Conservation (phyloP, 2,797 vertebrate species). For the Prunella strophiata region DNA sequence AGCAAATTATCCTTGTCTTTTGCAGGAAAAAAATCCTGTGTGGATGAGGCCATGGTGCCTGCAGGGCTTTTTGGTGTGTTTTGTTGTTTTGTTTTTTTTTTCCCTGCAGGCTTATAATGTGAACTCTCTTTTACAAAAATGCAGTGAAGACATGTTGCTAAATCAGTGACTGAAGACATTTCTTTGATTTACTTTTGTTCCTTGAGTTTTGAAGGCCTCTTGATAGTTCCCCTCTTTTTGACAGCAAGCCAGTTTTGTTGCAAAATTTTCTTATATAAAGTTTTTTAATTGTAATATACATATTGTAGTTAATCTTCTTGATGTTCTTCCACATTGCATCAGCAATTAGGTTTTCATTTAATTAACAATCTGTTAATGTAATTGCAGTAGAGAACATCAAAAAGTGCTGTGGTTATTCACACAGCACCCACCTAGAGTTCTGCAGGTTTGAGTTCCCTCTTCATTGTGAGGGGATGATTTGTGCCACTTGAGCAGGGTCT, state of each 20-base stretch:
- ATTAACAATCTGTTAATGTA: constrained; percentile 22
- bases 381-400: constrained; percentile 12
- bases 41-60: background rate
- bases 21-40: background rate
- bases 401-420: background rate
- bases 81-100: background rate
- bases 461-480: background rate
- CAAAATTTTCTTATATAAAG: background rate
- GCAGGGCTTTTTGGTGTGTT: background rate
- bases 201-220: background rate
- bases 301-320: constrained; percentile 7
- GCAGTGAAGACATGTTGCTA: background rate
- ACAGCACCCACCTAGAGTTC: background rate
- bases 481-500: background rate
- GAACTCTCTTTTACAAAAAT: background rate
- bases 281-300: constrained; percentile 5
- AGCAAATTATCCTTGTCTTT: background rate
- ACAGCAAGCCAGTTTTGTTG: background rate
- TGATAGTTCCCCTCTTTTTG: background rate
- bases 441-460: background rate
- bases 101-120: background rate
- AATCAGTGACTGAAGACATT: background rate
- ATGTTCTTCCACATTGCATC: constrained; percentile 35
- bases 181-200: background rate
- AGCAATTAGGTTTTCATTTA: constrained; percentile 43